phyloP scores from a whole-genome alignment of 2,888 invertebrate genomes.

The Diarsia mendica region DNA sequence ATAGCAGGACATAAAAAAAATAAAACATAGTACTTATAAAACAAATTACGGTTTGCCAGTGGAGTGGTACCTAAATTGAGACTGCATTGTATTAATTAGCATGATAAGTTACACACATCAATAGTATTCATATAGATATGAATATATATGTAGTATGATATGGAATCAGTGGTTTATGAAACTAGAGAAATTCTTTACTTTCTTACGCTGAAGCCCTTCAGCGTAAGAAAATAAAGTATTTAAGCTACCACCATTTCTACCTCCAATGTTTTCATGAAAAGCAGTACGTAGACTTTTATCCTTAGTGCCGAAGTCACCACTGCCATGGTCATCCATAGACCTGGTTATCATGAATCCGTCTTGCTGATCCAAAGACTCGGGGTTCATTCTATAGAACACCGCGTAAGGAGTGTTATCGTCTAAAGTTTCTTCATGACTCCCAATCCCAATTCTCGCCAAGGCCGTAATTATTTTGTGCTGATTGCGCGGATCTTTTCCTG shows the following conservation, averaged over 20 bases:
- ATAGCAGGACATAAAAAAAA: conserved; percentile 51
- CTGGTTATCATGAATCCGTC: conserved; percentile 61
- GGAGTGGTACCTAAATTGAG: conserved; percentile 42
- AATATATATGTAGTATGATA: conserved; percentile 21
- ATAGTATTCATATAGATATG: conserved; percentile 32
- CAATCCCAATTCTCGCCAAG: conserved; percentile 67
- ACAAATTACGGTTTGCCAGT: conserved; percentile 50
- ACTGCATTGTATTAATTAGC: conserved; percentile 61
- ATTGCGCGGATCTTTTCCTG: conserved; percentile 48
- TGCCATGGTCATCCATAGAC: conserved; percentile 58
- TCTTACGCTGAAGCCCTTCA: conserved; percentile 61
- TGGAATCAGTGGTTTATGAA: conserved; percentile 54
- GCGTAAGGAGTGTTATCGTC: conserved; percentile 76
- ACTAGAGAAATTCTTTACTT: conserved; percentile 68
- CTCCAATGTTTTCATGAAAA: conserved; percentile 44
- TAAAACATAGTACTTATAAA: conserved; percentile 57
- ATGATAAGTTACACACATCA: conserved; percentile 46
- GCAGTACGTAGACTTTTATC: conserved; percentile 51
- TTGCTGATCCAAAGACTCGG: conserved; percentile 69
- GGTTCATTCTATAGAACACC: conserved; percentile 78
- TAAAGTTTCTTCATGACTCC: conserved; percentile 67
- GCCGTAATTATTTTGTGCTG: conserved; percentile 46
- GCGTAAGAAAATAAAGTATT: no score
- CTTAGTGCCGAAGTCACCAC: conserved; percentile 49
- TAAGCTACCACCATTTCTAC: no score